phyloP scores from a whole-genome alignment of 1,140 invertebrate genomes.

The Macrobrachium nipponense region DNA sequence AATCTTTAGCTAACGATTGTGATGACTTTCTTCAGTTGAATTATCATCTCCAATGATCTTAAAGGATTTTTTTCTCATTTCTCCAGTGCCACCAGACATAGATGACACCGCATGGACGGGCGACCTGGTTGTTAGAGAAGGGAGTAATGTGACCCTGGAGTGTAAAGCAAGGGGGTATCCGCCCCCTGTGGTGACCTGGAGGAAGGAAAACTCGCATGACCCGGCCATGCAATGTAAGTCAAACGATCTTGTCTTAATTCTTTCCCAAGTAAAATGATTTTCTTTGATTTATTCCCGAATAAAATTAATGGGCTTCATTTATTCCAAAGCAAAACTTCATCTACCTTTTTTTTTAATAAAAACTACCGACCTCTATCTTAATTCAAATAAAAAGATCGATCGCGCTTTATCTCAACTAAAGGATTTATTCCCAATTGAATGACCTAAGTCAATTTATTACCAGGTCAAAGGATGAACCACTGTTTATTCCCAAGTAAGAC shows the following conservation, averaged over 20 bases:
- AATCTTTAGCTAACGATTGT: too few species aligned
- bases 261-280: not conserved
- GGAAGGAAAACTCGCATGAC: slow-evolving; percentile 78
- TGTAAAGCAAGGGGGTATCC: slow-evolving; percentile 92
- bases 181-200: slow-evolving; percentile 88
- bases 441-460: too few species aligned
- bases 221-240: slow-evolving; percentile 31
- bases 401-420: too few species aligned
- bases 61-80: not conserved
- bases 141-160: slow-evolving; percentile 85
- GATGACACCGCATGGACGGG: slow-evolving; percentile 89
- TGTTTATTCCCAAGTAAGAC: too few species aligned
- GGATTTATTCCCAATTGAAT: too few species aligned
- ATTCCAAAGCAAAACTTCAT: too few species aligned
- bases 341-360: too few species aligned
- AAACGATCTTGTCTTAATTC: not conserved
- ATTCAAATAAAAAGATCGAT: too few species aligned
- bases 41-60: not conserved
- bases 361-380: too few species aligned
- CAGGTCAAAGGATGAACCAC: too few species aligned
- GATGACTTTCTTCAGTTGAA: not conserved
- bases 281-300: not conserved
- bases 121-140: slow-evolving; percentile 91
- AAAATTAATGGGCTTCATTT: not conserved
- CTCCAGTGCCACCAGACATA: slow-evolving; percentile 90